phyloP scores from a whole-genome alignment of 2,797 vertebrate genomes.

The Sibirionetta formosa region DNA sequence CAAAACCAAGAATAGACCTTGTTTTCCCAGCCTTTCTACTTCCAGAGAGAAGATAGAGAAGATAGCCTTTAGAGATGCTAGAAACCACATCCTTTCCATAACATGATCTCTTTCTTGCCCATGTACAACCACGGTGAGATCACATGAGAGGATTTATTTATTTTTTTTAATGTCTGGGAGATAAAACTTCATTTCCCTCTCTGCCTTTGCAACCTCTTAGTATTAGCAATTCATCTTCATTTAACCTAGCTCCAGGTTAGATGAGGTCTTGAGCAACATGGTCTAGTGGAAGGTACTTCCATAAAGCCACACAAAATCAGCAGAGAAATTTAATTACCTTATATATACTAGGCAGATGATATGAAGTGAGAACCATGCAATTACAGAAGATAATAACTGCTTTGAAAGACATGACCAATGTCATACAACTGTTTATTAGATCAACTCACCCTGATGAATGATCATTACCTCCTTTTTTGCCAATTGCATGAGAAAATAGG shows the following conservation, averaged over 20 bases:
- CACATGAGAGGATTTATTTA: background rate
- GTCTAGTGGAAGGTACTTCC: background rate
- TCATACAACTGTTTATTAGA: background rate
- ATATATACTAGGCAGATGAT: background rate
- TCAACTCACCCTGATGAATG: background rate
- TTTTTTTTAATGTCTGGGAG: background rate
- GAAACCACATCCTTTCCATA: background rate
- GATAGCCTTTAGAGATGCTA: background rate
- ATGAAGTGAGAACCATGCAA: background rate
- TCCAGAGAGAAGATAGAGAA: background rate
- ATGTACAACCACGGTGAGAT: background rate
- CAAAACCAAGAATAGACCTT: background rate
- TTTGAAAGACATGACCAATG: background rate
- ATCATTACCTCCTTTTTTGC: background rate
- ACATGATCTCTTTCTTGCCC: background rate
- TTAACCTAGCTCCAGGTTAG: background rate
- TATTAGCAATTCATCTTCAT: background rate
- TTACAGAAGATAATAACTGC: background rate
- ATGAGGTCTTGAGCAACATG: no score
- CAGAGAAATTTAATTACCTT: background rate
- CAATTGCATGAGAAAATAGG: background rate
- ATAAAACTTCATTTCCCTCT: background rate
- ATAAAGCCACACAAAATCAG: background rate
- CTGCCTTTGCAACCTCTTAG: background rate
- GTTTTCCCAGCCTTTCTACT: background rate